Conservation (phyloP, 2,797 vertebrate species). For the Spinibarbus caldwelli region DNA sequence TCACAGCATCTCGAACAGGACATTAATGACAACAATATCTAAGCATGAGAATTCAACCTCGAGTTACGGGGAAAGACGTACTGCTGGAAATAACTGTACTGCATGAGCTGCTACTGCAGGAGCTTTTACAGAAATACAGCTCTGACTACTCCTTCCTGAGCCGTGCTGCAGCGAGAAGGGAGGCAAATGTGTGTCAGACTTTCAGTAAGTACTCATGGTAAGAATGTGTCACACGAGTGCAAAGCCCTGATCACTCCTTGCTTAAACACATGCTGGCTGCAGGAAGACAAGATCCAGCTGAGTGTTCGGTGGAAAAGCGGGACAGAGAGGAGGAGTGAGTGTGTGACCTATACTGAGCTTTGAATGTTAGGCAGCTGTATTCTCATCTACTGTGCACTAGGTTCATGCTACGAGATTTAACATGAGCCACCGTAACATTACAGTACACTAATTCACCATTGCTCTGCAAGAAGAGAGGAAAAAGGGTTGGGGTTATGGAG, state of each 20-base stretch:
- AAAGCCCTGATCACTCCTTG: constrained; percentile 44
- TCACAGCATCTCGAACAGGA: constrained; percentile 27
- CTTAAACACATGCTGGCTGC: constrained; percentile 32
- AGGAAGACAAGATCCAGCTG: constrained; percentile 36
- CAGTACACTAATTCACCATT: constrained; percentile 42
- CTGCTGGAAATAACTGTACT: constrained; percentile 2
- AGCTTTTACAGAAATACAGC: constrained; percentile 55
- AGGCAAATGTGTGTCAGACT: constrained; percentile 63
- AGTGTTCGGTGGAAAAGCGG: constrained; percentile 37
- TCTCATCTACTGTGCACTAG: constrained; percentile 35
- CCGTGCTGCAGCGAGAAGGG: constrained; percentile 39
- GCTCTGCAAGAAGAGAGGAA: constrained; percentile 16
- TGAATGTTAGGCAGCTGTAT: constrained; percentile 34
- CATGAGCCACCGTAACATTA: constrained; percentile 44
- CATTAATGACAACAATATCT: constrained; percentile 17
- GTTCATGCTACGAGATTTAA: constrained; percentile 49
- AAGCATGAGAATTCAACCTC: constrained; percentile 29
- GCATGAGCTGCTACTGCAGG: not conserved
- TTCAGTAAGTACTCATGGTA: constrained; percentile 57
- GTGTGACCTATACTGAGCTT: constrained; percentile 20
- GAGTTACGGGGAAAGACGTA: not conserved
- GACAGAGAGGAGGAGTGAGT: constrained; percentile 24
- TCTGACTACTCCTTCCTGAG: constrained; percentile 60
- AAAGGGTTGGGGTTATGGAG: not conserved
- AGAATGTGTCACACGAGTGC: constrained; percentile 56